These are phyloP conservation scores for Craniophora ligustri DNA, from an alignment of 2,888 invertebrate genomes.

Conservation along the genomic window DNA sequence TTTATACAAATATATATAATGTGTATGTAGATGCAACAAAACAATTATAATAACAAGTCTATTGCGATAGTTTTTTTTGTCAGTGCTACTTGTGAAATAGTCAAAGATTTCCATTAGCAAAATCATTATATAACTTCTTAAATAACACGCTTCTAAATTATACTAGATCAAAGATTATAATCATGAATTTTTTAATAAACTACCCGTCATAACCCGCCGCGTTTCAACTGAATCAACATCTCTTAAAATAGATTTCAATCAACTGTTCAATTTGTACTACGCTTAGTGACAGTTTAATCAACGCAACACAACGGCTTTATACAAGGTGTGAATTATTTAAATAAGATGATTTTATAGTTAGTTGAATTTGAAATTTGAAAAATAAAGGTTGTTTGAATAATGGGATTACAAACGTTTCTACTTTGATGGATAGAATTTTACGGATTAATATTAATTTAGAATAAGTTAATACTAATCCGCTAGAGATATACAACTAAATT, in stretches of 20 bases:
- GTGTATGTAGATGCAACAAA: too few species aligned
- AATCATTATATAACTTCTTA: too few species aligned
- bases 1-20: too few species aligned
- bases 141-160: too few species aligned
- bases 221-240: conserved; percentile 7
- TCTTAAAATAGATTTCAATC: conserved; percentile 44
- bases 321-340: neutral
- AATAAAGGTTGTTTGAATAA: neutral
- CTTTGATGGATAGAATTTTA: too few species aligned
- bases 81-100: too few species aligned
- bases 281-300: conserved; percentile 38
- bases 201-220: conserved; percentile 22
- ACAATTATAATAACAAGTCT: too few species aligned
- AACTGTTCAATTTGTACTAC: conserved; percentile 7
- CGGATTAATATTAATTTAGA: too few species aligned
- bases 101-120: too few species aligned
- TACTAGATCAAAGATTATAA: conserved; percentile 6
- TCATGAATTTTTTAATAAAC: conserved; percentile 27
- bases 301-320: conserved; percentile 3
- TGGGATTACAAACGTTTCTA: neutral
- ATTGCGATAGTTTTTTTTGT: too few species aligned
- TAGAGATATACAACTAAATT: too few species aligned
- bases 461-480: too few species aligned
- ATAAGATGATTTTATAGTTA: neutral
- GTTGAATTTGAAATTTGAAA: neutral